Base-by-base conservation (phyloP, 2,888 invertebrate species). In the Polymixis lichenea region DNA sequence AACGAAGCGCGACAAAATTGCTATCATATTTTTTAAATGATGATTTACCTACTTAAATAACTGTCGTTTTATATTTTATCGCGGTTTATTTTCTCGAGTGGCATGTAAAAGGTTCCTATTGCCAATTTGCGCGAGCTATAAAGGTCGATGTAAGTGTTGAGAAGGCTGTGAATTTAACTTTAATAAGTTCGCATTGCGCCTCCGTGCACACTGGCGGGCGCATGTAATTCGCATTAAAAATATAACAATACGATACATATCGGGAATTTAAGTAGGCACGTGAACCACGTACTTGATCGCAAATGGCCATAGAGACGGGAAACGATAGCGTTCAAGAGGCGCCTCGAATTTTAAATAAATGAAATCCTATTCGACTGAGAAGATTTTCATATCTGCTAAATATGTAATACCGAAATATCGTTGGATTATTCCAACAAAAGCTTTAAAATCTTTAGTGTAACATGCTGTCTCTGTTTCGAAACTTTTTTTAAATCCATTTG, bases 181-280 rank as follows among this genome's bases (percentile, higher is more conserved):
- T 95, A 95, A 95, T 95, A 93, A 93, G 92, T 92, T 93, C 93
- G 93, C 92, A 93, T 86, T 94, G 93, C 94, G 93, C 92, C 91
- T 89, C 78, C 67, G 78, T 88, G 88, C 89, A 90, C 86, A 89
- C 71, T 73, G 70, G 74, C 80, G 64, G 64, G 85, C 82, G 86
- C 83, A 88, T 86, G 87, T 88, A 89, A 91, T 90, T 85, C 86
- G 71, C 84, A 87, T 89, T 89, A 91, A 90, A 91, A 90, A 91
- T 88, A 87, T 87, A 91, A 87, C 85, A 89, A 78, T 61, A 77
- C 73, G 75, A 85, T 84, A 78, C 78, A 80, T 86, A 84, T 87
- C 74, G 81, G 77, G 77, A 77, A 86, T 88, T 80, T 70, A 74
- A 80, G 81, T 66, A 74, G 74, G 77, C 74, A 83, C 77, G 73